phyloP scores from a whole-genome alignment of 2,113 vertebrate genomes.

The Willisornis vidua region DNA sequence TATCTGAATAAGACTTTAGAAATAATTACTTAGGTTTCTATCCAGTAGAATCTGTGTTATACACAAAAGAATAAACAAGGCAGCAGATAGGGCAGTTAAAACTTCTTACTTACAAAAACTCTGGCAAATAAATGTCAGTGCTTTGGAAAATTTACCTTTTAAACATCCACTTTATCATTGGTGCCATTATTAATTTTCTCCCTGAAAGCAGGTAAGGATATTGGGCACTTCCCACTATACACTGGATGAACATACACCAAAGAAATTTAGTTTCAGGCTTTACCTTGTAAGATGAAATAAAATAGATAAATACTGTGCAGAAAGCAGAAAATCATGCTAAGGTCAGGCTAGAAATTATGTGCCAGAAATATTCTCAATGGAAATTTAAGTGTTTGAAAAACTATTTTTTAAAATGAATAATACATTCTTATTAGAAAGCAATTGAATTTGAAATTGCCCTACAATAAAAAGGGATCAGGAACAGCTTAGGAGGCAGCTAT shows the following conservation, averaged over 20 bases:
- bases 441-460: background rate
- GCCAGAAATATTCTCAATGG: background rate
- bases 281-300: background rate
- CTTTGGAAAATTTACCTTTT: background rate
- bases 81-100: background rate
- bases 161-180: background rate
- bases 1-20: background rate
- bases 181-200: background rate
- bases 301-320: background rate
- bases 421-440: background rate
- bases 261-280: background rate
- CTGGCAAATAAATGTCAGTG: background rate
- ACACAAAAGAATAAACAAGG: background rate
- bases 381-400: background rate
- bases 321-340: background rate
- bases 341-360: background rate
- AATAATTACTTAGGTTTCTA: background rate
- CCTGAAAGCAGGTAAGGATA: background rate
- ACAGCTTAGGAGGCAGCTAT: background rate
- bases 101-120: background rate
- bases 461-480: background rate
- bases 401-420: background rate
- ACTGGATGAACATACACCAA: background rate
- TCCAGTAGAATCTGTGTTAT: background rate
- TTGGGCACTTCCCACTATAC: background rate